Base-by-base conservation (phyloP, 1,140 invertebrate species). In the Drosophila repleta region DNA sequence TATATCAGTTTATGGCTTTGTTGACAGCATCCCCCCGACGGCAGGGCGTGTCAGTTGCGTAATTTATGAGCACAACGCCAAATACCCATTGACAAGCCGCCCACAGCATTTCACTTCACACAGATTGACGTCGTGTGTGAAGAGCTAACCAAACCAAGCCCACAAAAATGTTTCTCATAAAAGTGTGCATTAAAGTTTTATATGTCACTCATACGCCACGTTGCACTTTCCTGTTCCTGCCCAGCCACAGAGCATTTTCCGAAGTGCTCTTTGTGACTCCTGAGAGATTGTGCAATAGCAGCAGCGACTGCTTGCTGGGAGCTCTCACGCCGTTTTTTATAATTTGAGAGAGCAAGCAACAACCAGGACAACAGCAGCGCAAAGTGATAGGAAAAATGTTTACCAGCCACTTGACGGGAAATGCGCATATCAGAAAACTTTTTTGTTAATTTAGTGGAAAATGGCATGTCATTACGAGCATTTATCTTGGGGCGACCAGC, bases 381-480 rank as follows among this genome's bases (percentile, higher is more conserved):
- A 24, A 64, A 51, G 55, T 56, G 35, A 35, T 46, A 45, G 53
- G 13, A 73, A 74, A 76, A 83, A 61, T 58, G 52, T 61, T 79
- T 74, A 17, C 51, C 51, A 79, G 46, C 57, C 53, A 70, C 69
- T 77, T 67, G 78, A 72, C 70, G 58, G 65, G 49, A 68, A 87
- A 78, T 72, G 55, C 76, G 60, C 74, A 81, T 81, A 84, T 75
- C 74, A 66, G 62, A 51, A 63, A 58, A 65, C 32, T 61, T 53
- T 17, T 53, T 68, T 75, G 65, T 85, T 85, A 87, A 85, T 85
- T 85, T 87, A 87, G 63, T 78, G 81, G 81, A 85, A 85, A 85
- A 85, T 78, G 57, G 53, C 63, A 81, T 81, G 79, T 56, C 70
- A 58, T 15, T 63, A 64, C 11, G 56, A 61, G 51, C 49, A 66